Base-by-base conservation (phyloP, 2,888 invertebrate genomes). In the Drosophila picticornis region DNA sequence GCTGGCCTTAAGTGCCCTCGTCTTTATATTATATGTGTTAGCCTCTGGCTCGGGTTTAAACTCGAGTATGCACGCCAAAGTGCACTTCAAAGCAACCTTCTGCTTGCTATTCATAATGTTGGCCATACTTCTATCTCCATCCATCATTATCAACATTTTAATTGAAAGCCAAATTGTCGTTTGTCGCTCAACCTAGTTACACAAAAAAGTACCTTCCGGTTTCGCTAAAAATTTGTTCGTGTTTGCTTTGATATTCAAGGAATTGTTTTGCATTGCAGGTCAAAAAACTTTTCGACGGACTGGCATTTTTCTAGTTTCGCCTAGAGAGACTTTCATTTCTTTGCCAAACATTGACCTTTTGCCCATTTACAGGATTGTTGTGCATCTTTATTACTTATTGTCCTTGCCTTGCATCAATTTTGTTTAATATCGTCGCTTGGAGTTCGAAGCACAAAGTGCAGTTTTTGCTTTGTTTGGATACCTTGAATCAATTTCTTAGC, bases 81-180 rank as follows among this genome's bases (percentile, higher is more conserved):
- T 19, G 34, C 43, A 57, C 34, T 25, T 63, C 13, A 10, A 59
- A 11, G 27, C 13, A 27, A 11, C 31, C 7, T 43, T 48, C 59
- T 59, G 43, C 22, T 16, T 25, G 13, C 79, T 78, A 81, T 86
- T 84, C 84, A 77, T 75, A 72, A 64, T 59, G 63, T 31, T 55
- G 34, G 6, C 22, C 50, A 25, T 57, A 50, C 29, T 16, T 64
- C 19, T 27, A 71, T 53, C 71, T 58, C 36, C 32, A n/a, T 60
- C 16, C 32, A 73, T 53, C 69, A 58, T 68, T 67, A 73, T 67
- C 52, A 76, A 78, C 81, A 73, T 70, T 75, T 73, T 84, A 84
- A 84, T 77, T 75, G 67, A 72, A 75, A 84, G 75, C 67, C 72
- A 75, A 81, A 84, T 70, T 77, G 77, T 68, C 73, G 31, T 46